phyloP scores from a whole-genome alignment of 2,797 vertebrate species.

The Serranus cabrilla region DNA sequence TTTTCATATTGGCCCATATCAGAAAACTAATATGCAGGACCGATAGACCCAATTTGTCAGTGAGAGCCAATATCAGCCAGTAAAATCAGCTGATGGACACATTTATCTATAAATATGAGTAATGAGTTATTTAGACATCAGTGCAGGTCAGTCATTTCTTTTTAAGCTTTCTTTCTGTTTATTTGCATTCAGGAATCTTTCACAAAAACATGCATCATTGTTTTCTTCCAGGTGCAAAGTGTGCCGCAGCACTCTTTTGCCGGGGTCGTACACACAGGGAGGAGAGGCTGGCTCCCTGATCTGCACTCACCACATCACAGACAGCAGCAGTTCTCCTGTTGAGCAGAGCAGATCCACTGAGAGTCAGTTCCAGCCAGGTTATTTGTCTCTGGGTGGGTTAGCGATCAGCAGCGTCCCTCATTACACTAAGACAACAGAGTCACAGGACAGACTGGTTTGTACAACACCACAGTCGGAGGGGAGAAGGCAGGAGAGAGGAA shows the following conservation, averaged over 20 bases:
- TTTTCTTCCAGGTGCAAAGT: conserved; percentile 69
- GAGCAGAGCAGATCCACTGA: conserved; percentile 5
- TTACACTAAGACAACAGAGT: conserved; percentile 54
- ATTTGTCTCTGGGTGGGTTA: conserved; percentile 53
- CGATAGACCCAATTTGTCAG: too few relatives aligned
- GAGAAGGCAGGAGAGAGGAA: conserved; percentile 15
- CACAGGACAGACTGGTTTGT: conserved; percentile 50
- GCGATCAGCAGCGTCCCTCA: conserved; percentile 51
- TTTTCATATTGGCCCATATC: too few relatives aligned
- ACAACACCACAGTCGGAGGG: not conserved
- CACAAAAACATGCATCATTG: not conserved
- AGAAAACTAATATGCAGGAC: too few relatives aligned
- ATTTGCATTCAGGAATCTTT: not conserved
- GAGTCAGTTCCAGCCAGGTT: conserved; percentile 19
- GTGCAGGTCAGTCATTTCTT: not conserved
- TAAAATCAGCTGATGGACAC: too few relatives aligned
- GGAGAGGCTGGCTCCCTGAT: conserved; percentile 50
- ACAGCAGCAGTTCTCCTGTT: not conserved
- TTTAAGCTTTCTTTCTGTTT: not conserved
- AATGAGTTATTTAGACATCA: not conserved
- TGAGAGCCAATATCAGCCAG: too few relatives aligned
- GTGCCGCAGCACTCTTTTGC: conserved; percentile 68
- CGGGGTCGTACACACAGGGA: conserved; percentile 57
- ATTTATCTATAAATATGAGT: too few relatives aligned
- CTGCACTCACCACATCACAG: conserved; percentile 60